Base-by-base conservation (phyloP, 1,140 invertebrate genomes). In the Metaphire vulgaris region DNA sequence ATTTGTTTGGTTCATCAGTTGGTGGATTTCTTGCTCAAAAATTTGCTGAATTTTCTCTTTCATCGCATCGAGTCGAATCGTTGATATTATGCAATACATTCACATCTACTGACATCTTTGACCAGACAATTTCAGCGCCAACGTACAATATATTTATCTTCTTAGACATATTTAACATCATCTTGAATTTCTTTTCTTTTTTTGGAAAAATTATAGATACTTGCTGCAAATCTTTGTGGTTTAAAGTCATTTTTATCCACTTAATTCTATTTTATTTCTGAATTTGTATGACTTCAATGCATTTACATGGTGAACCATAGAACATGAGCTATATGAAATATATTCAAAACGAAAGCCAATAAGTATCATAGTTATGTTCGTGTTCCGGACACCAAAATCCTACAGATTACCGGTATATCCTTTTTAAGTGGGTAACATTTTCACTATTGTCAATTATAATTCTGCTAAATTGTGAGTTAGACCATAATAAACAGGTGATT, bases 21-120 rank as follows among this genome's bases (percentile, higher is more conserved):
- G 93, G 94, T 80, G 94, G 93, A 68, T 97, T 95, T 85, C 87
- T 96, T 72, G 93, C 92, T 68, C 94, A 96, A 86, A 96, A 96
- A 84, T 96, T 95, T 90, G 91, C 93, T 14, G 93, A 96, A 87
- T 87, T 90, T 78, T 91, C 91, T 69, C 84, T 85, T 66, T 89
- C 90, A 76, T 91, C 90, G 81, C 91, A 91, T 0, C 86, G 92
- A 83, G 92, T 96, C 1, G 90, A 90, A 12, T 96, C 93, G 0
- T 83, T 97, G 66, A 87, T 96, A 77, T 86, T 97, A 2, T 96
- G 94, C 84, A 96, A 97, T 83, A 89, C 92, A 64, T 97, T 96
- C 83, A 91, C 30, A 65, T 32, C 32, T 65, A 1, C 30, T 76
- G 69, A 28, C 68, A 76, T 76, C 32, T 76, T 26, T 72, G 31